Evolutionary conservation across 2,113 vertebrate species (phyloP), one percentile per base, ranked within the genome.

Genomic region (Microtus pennsylvanicus): DNA sequence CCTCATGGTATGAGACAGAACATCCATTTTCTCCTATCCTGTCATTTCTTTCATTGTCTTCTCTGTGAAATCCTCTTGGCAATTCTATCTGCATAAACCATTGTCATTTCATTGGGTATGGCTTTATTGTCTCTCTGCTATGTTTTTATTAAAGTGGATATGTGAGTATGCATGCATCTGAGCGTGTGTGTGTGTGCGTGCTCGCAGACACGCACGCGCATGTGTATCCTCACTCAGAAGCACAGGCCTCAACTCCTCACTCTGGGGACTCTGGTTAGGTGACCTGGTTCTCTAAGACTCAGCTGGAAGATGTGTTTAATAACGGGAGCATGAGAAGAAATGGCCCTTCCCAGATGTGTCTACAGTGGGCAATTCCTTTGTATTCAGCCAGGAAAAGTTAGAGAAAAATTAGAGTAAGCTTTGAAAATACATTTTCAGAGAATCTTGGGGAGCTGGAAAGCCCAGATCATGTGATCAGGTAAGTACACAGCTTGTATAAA

Each of bases 81-180:
- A 63, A 89, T 63, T 61, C 50, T 30, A 16, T 33, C 55, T 76
- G 30, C 52, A 72, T 28, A 47, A 76, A 17, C 19, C 52, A 17
- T 0, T 70, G 47, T 22, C 0, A 0, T n/a, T 21, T 61, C n/a
- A 22, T 61, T 7, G 58, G 33, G 2, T 16, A 14, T 0, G 13
- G 28, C 45, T 74, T 82, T 69, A 52, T 8, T 38, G 52, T 50
- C 5, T 12, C 26, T 45, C 30, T 76, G 28, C 58, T 65, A 4
- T 33, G 10, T n/a, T 90, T 21, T 7, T 90, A 16, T 69, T 52
- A 70, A 95, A 61, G 91, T 12, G 7, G 0, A 17, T 26, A 30
- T 63, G 58, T 50, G 47, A 30, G 58, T 13, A 45, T 52, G 55
- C 33, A 14, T 30, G 80, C 13, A 70, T 50, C 14, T 47, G 75